Evolutionary conservation across 2,113 vertebrate species (phyloP).

Genomic region (Cinclus cinclus): DNA sequence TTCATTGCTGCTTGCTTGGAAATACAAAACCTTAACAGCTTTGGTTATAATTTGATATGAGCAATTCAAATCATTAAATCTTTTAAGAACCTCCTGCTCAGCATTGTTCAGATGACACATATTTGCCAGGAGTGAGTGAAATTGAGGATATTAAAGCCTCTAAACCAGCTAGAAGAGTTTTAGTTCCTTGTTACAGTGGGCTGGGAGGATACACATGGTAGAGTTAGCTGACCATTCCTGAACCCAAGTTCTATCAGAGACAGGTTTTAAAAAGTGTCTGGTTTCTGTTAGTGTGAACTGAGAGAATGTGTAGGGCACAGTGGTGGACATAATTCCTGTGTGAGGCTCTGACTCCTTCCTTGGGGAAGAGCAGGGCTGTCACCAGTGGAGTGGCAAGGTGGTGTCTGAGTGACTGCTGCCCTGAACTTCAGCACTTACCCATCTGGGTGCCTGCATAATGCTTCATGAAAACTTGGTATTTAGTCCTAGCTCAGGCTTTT

Average conservation of each 20-base stretch:
- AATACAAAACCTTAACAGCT: background rate
- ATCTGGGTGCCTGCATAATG: background rate
- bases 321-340: fast-evolving
- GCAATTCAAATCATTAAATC: background rate
- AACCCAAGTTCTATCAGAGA: background rate
- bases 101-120: fast-evolving
- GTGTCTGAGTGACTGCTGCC: background rate
- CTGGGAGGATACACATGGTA: background rate
- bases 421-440: background rate
- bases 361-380: background rate
- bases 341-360: background rate
- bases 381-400: background rate
- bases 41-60: background rate
- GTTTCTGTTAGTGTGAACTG: background rate
- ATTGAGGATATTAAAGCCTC: background rate
- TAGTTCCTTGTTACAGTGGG: background rate
- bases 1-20: background rate
- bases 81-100: background rate
- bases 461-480: background rate
- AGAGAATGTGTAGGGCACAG: fast-evolving
- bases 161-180: background rate
- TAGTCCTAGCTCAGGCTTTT: background rate
- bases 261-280: background rate
- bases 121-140: background rate
- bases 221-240: background rate